These are phyloP conservation scores for Rallus crepitans DNA, from an alignment of 2,797 vertebrate species.

Conservation along the genomic window DNA sequence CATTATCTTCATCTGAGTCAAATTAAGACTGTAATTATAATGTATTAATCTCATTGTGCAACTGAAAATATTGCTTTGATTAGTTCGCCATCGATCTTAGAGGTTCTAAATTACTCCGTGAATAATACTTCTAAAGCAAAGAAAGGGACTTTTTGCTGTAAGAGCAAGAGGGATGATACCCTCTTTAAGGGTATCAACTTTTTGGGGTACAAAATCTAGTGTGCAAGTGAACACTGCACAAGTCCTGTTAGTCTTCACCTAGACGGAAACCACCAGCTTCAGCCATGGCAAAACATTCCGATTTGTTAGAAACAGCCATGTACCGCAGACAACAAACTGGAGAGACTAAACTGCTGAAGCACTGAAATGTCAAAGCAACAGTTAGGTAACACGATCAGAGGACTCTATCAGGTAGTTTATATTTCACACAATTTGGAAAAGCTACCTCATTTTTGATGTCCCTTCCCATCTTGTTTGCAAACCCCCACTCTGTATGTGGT, in stretches of 20 bases:
- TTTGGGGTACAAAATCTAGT: background rate
- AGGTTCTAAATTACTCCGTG: background rate
- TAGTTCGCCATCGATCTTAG: background rate
- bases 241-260: background rate
- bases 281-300: background rate
- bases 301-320: background rate
- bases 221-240: background rate
- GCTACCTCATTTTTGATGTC: background rate
- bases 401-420: rapidly evolving
- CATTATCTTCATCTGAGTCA: background rate
- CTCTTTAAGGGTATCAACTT: background rate
- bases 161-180: background rate
- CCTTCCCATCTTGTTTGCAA: background rate
- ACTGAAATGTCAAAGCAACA: background rate
- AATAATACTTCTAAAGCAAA: background rate
- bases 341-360: background rate
- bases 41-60: background rate
- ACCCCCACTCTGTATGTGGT: background rate
- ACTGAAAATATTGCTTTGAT: background rate
- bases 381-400: background rate
- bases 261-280: background rate
- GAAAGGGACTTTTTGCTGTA: background rate
- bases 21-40: background rate
- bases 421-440: background rate
- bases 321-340: background rate